Evolutionary conservation across 1,140 invertebrate species (phyloP).

Genomic region (Yoshiicerus persimilis): DNA sequence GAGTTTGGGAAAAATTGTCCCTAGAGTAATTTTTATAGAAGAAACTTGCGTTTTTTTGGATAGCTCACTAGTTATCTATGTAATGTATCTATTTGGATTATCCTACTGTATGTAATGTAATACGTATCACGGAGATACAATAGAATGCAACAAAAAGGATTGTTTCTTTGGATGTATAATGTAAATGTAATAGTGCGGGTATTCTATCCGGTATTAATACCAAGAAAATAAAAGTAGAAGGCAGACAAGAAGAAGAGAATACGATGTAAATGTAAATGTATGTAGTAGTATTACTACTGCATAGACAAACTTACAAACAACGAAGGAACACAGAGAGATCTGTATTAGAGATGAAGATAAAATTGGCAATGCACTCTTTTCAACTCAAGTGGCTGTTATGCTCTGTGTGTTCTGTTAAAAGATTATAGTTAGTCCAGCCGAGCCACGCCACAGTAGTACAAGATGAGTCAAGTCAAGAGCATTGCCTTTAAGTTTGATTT

Average conservation of each 20-base stretch:
- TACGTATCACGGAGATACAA: neutral
- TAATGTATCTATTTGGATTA: too few species aligned
- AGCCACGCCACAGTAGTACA: too few species aligned
- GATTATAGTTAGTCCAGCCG: neutral
- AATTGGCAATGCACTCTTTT: slow-evolving; percentile 3
- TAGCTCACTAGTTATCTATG: too few species aligned
- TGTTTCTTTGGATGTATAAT: neutral
- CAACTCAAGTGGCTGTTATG: neutral
- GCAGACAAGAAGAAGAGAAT: neutral
- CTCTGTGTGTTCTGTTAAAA: neutral
- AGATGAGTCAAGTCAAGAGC: neutral
- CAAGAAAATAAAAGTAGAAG: neutral
- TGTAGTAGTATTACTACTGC: neutral
- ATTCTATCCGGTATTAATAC: neutral
- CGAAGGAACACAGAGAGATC: neutral
- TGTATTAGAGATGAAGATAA: neutral
- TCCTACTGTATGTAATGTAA: neutral
- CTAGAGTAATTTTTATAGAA: neutral
- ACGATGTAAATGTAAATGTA: neutral
- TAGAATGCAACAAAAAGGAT: neutral
- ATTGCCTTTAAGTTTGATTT: neutral
- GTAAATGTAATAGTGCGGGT: neutral
- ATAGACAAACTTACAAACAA: neutral
- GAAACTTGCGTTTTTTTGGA: neutral
- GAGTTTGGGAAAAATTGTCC: neutral